These are phyloP conservation scores for Brachionus asplanchnoidis DNA, from an alignment of 1,140 invertebrate species.

Conservation along the genomic window DNA sequence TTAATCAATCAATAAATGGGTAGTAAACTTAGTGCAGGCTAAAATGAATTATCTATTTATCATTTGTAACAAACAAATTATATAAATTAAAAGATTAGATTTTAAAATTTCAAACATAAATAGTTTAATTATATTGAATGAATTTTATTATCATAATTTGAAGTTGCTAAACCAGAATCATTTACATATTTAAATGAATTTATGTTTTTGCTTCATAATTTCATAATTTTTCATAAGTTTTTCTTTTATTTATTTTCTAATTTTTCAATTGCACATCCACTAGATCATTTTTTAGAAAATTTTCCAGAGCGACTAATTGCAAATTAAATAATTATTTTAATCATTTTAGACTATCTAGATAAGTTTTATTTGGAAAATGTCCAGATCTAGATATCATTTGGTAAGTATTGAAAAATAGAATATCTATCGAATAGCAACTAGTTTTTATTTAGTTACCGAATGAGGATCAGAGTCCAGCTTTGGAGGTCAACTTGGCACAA, in stretches of 20 bases:
- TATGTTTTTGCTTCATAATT: neutral
- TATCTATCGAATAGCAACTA: too few species aligned
- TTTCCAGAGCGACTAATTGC: neutral
- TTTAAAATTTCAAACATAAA: neutral
- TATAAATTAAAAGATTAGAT: neutral
- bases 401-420: neutral
- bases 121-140: neutral
- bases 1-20: too few species aligned
- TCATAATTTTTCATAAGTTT: neutral
- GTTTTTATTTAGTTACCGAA: neutral
- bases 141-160: neutral
- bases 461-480: neutral
- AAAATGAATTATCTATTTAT: neutral
- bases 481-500: neutral
- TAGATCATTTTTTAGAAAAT: neutral
- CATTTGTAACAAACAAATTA: neutral
- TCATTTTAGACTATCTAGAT: neutral
- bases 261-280: neutral
- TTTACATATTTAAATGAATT: neutral
- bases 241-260: neutral
- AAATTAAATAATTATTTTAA: neutral
- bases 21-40: too few species aligned
- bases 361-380: neutral
- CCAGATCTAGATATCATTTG: conserved; percentile 15
- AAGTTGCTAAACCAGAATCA: neutral